Percentiles rank a stretch among this genome's conserved stretches.
These are phyloP conservation scores for Phaethornis superciliosus DNA, from an alignment of 2,113 vertebrate genomes.

Conservation along the genomic window DNA sequence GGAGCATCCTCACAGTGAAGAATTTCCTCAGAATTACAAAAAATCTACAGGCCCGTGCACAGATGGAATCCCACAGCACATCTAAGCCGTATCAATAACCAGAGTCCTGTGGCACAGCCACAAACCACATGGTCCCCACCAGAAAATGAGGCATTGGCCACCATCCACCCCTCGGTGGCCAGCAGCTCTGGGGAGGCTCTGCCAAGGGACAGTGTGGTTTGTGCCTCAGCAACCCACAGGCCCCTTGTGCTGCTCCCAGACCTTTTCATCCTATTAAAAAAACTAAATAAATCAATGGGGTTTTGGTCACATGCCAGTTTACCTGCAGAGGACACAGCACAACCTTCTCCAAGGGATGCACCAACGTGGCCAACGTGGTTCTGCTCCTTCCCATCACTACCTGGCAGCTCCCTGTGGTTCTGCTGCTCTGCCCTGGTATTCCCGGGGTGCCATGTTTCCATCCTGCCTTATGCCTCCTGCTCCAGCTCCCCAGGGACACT, in stretches of 20 bases:
- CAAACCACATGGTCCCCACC: no score
- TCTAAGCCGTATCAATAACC: background rate
- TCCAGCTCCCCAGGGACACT: accelerated
- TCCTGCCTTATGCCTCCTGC: accelerated
- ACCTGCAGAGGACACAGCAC: background rate
- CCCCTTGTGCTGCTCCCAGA: background rate
- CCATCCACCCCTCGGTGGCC: accelerated
- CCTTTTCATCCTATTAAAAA: background rate
- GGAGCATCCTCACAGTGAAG: no score
- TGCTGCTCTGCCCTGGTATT: accelerated
- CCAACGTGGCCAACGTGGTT: accelerated
- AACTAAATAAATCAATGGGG: background rate
- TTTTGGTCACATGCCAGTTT: background rate
- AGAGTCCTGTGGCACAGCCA: background rate
- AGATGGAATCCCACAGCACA: background rate
- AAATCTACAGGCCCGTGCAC: background rate
- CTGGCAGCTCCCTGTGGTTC: accelerated
- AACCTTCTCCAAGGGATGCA: background rate
- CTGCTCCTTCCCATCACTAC: background rate
- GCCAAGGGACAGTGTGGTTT: accelerated
- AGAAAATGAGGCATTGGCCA: no score
- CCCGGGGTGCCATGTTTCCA: accelerated
- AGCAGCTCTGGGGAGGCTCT: background rate
- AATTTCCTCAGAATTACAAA: no score
- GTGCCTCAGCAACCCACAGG: background rate